Evolutionary conservation across 2,888 invertebrate species (phyloP).

Genomic region (Norana najaformis): DNA sequence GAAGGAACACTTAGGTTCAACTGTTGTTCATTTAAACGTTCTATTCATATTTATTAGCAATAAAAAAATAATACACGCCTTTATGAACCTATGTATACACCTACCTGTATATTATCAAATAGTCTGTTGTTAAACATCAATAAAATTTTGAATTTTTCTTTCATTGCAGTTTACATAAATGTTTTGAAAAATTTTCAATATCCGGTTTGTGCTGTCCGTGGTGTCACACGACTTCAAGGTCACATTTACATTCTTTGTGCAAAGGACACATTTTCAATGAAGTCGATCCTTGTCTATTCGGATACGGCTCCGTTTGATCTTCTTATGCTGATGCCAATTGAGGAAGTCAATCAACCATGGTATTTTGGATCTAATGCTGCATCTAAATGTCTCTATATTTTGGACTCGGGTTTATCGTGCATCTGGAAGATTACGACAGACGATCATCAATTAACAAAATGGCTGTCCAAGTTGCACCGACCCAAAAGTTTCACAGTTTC

Average conservation of each 20-base stretch:
- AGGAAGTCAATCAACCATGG: background rate
- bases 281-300: background rate
- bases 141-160: background rate
- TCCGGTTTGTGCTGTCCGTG: background rate
- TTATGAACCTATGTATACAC: no score
- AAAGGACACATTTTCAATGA: background rate
- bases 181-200: background rate
- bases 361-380: background rate
- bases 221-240: background rate
- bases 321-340: background rate
- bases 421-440: background rate
- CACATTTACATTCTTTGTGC: background rate
- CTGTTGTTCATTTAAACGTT: no score
- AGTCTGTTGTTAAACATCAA: background rate
- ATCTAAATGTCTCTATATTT: background rate
- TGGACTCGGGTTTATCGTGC: background rate
- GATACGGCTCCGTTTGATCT: background rate
- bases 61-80: no score
- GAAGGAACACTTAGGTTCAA: no score
- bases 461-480: background rate
- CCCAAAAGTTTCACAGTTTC: background rate
- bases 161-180: background rate
- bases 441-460: background rate
- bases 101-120: no score
- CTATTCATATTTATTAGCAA: no score